A percentile compares a stretch with the other conserved stretches of the same genome.
These are phyloP conservation scores for Arrhopalites spinosus DNA, from an alignment of 2,888 invertebrate genomes.

Conservation along the genomic window DNA sequence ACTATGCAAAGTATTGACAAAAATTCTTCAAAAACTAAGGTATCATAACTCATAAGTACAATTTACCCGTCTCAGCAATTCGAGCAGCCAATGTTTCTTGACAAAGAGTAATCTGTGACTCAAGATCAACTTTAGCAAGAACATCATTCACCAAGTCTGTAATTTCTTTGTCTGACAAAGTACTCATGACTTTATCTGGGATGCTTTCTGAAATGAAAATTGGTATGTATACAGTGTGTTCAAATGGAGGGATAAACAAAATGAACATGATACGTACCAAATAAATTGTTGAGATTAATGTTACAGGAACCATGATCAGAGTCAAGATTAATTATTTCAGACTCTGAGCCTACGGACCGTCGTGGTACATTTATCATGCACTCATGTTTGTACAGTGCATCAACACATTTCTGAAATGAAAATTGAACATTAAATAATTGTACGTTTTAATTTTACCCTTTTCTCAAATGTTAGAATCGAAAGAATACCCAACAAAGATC, in stretches of 20 bases:
- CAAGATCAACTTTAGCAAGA: slow-evolving; percentile 18
- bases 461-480: too few relatives aligned
- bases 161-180: slow-evolving; percentile 19
- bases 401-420: background rate
- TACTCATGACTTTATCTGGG: too few relatives aligned
- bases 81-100: slow-evolving; percentile 6
- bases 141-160: slow-evolving; percentile 21
- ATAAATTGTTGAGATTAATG: background rate
- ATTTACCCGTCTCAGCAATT: too few relatives aligned
- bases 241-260: too few relatives aligned
- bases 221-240: too few relatives aligned
- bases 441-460: too few relatives aligned
- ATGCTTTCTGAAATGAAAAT: too few relatives aligned
- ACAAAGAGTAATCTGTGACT: slow-evolving; percentile 24
- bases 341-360: background rate
- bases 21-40: too few relatives aligned
- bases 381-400: background rate
- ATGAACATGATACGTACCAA: too few relatives aligned
- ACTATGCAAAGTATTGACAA: too few relatives aligned
- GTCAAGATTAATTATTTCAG: slow-evolving; percentile 11
- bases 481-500: too few relatives aligned
- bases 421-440: background rate
- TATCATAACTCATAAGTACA: too few relatives aligned
- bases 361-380: slow-evolving; percentile 27
- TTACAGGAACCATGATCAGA: background rate